Conservation (phyloP, 1,140 invertebrate species). For the Heliconius melpomene region DNA sequence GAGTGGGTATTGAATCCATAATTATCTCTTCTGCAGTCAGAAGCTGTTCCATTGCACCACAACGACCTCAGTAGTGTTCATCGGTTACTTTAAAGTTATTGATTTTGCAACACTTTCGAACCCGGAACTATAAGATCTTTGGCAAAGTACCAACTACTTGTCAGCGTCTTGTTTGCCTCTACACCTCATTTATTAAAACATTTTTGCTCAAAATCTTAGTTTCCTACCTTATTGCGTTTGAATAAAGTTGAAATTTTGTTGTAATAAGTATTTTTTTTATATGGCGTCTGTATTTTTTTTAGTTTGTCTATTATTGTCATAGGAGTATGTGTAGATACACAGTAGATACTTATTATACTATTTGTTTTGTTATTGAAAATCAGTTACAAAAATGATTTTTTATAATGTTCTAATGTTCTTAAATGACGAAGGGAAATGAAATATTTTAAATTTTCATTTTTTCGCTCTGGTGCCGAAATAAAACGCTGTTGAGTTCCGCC, state of each 20-base stretch:
- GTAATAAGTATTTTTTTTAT: background rate
- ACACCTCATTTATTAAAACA: background rate
- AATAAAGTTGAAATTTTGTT: background rate
- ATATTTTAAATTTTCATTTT: no score
- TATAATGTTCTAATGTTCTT: no score
- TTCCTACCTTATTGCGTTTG: background rate
- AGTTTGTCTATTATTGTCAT: slow-evolving; percentile 4
- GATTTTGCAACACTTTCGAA: background rate
- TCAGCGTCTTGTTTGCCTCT: background rate
- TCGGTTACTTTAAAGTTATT: background rate
- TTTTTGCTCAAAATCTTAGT: background rate
- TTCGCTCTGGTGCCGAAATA: no score
- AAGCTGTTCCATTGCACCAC: background rate
- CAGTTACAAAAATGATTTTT: background rate
- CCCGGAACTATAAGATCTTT: slow-evolving; percentile 19
- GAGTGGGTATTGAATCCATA: no score
- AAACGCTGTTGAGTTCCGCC: no score
- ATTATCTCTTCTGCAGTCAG: no score
- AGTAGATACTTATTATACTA: background rate
- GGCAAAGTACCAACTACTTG: slow-evolving; percentile 18
- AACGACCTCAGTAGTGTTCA: background rate
- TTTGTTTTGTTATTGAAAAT: background rate
- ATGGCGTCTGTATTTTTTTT: slow-evolving; percentile 18
- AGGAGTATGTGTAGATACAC: background rate
- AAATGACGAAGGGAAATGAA: no score